Percentiles rank a stretch among this genome's conserved stretches.
Evolutionary conservation across 2,113 vertebrate species (phyloP).

Genomic region (Pseudolaguvia tuberculata): DNA sequence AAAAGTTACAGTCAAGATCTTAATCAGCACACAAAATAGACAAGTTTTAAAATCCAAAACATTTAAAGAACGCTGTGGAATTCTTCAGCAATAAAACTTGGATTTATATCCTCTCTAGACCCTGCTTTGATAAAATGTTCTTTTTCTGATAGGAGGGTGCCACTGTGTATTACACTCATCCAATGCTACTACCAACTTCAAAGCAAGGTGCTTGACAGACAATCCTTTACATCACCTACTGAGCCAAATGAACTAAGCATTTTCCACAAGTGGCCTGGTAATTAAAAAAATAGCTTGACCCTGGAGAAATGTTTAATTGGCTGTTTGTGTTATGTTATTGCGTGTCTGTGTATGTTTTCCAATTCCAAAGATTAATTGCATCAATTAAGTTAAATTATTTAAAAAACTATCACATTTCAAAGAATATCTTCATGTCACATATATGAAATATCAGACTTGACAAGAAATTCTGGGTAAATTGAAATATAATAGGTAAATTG

Average conservation of each 20-base stretch:
- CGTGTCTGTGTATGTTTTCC: constrained; percentile 53
- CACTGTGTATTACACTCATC: constrained; percentile 69
- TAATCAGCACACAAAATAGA: constrained; percentile 99
- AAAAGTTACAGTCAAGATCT: constrained; percentile 71
- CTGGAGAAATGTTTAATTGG: constrained; percentile 91
- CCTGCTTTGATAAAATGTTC: constrained; percentile 77
- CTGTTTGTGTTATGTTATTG: constrained; percentile 54
- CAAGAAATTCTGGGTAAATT: too few species aligned
- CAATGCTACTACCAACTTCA: constrained; percentile 46
- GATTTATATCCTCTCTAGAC: constrained; percentile 97
- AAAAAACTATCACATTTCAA: constrained; percentile 47
- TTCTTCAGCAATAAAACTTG: constrained; percentile 97
- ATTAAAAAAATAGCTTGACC: constrained; percentile 99
- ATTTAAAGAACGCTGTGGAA: constrained; percentile 91
- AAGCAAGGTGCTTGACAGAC: constrained; percentile 63
- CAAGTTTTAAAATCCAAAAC: constrained; percentile 90
- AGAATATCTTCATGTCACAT: too few species aligned
- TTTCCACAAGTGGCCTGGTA: constrained; percentile 93
- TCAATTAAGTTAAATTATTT: too few species aligned
- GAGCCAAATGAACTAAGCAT: constrained; percentile 97
- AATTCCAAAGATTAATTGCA: constrained; percentile 49
- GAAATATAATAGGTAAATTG: too few species aligned
- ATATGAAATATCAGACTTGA: too few species aligned
- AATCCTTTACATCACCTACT: constrained; percentile 85
- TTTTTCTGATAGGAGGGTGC: constrained; percentile 68